Percentiles rank a stretch among this genome's conserved stretches.
Conservation (phyloP, 1,140 invertebrate genomes). For the Elymnias hypermnestra region DNA sequence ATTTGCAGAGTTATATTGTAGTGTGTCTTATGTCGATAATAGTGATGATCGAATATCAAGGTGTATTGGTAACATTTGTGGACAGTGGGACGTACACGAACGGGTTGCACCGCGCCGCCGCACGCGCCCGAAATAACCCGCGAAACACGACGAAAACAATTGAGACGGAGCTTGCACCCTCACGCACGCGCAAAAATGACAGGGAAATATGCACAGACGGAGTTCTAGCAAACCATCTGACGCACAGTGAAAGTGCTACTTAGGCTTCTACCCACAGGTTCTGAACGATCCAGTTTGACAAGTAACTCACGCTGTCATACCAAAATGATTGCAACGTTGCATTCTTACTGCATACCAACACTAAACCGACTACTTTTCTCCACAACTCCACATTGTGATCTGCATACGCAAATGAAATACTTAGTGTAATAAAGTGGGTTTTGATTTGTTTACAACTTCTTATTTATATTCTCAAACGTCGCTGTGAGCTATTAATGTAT, state of each 20-base stretch:
- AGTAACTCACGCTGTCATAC: slow-evolving; percentile 23
- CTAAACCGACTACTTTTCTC: slow-evolving; percentile 9
- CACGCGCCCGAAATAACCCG: slow-evolving; percentile 63
- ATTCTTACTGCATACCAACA: slow-evolving; percentile 14
- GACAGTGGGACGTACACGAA: slow-evolving; percentile 47
- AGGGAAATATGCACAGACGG: slow-evolving; percentile 50
- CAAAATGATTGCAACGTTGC: slow-evolving; percentile 24
- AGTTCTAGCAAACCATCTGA: slow-evolving; percentile 23
- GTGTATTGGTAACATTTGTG: slow-evolving; percentile 43
- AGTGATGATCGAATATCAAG: slow-evolving; percentile 43
- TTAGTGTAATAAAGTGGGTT: slow-evolving; percentile 6
- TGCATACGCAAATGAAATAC: background rate
- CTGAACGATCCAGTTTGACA: slow-evolving; percentile 24
- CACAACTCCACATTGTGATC: background rate
- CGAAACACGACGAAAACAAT: slow-evolving; percentile 74
- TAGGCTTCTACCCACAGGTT: slow-evolving; percentile 4
- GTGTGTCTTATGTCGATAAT: slow-evolving; percentile 11
- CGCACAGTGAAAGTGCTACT: slow-evolving; percentile 31
- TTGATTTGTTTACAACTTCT: slow-evolving; percentile 21
- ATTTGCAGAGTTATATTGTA: too few species aligned
- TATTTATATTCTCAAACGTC: slow-evolving; percentile 19
- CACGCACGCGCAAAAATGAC: slow-evolving; percentile 62
- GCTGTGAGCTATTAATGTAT: slow-evolving; percentile 23
- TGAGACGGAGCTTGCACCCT: slow-evolving; percentile 59
- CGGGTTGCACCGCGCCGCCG: slow-evolving; percentile 44